Base-by-base conservation (phyloP, 2,888 invertebrate species). In the Anodontia alba region DNA sequence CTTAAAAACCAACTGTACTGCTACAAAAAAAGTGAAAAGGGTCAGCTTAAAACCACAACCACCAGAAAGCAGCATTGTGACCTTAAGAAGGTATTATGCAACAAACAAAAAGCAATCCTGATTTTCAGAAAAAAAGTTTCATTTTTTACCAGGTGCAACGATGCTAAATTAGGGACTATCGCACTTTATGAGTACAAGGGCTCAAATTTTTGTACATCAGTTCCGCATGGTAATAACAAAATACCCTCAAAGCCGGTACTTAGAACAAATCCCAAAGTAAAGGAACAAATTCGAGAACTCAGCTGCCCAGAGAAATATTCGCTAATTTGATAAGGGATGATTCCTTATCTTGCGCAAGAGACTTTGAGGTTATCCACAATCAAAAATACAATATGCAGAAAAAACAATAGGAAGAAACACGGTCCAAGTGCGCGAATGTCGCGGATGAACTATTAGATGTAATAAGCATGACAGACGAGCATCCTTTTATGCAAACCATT, bases 371-470 rank as follows among this genome's bases (percentile, higher is more conserved):
- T 1, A 51, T 77, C 1, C 42, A 49, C 26, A 76, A 77, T 31
- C 23, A 36, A 3, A 72, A 72, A 17, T 73, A 66, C 20, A 7
- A 0, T 38, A 23, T n/a, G 7, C 23, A 66, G 43, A 42, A 73
- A 26, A 73, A 46, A 66, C 1, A 73, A 36, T 42, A 66, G 26
- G 43, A 57, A 57, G 57, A 10, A 8, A 57, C 3, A 57, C 46
- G 31, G 26, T 29, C 70, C 0, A n/a, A 33, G 23, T n/a, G 68
- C 46, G 20, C 51, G 31, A 77, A 81, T 62, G 62, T 81, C 12
- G 77, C 81, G 12, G 74, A 81, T 23, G 66, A 78, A 72, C 62
- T 74, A 5, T 26, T 81, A 12, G 74, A 81, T 26, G 72, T 78
- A 2, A 17, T 81, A 10, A 42, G 42, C 10, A 78, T 81, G 81